phyloP scores from a whole-genome alignment of 1,140 invertebrate genomes.

The Drosophila malerkotliana region DNA sequence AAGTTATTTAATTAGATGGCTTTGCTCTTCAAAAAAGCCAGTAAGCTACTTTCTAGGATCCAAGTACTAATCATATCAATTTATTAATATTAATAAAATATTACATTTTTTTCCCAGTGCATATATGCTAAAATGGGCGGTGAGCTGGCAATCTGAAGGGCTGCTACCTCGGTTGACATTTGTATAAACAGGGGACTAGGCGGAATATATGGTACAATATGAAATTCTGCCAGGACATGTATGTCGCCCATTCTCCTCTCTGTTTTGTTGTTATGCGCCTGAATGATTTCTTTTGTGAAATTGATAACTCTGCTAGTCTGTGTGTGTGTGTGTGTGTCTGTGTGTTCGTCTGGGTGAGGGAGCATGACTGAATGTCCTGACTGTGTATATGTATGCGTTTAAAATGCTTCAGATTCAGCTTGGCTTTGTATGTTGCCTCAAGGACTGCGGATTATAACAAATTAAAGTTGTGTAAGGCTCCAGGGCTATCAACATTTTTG shows the following conservation, averaged over 20 bases:
- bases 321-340: slow-evolving; percentile 8
- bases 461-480: slow-evolving; percentile 66
- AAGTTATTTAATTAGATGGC: no score
- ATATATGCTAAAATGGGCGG: slow-evolving; percentile 9
- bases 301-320: slow-evolving; percentile 60
- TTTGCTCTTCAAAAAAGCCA: no score
- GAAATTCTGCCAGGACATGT: slow-evolving; percentile 53
- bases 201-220: slow-evolving; percentile 31
- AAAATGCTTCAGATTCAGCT: slow-evolving; percentile 54
- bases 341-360: slow-evolving; percentile 7
- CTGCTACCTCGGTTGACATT: slow-evolving; percentile 58
- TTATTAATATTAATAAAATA: no score
- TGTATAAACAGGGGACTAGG: slow-evolving; percentile 49
- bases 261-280: slow-evolving; percentile 64
- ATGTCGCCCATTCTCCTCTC: slow-evolving; percentile 39
- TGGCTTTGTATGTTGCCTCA: slow-evolving; percentile 21
- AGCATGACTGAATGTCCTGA: slow-evolving; percentile 12
- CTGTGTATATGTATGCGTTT: slow-evolving; percentile 16
- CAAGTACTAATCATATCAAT: no score
- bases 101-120: not conserved
- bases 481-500: slow-evolving; percentile 41
- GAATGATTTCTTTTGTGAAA: slow-evolving; percentile 75
- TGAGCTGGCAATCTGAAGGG: slow-evolving; percentile 31
- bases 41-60: no score
- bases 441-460: slow-evolving; percentile 60